These are phyloP conservation scores for Cyanistes caeruleus DNA, from an alignment of 2,113 vertebrate genomes.

Conservation along the genomic window DNA sequence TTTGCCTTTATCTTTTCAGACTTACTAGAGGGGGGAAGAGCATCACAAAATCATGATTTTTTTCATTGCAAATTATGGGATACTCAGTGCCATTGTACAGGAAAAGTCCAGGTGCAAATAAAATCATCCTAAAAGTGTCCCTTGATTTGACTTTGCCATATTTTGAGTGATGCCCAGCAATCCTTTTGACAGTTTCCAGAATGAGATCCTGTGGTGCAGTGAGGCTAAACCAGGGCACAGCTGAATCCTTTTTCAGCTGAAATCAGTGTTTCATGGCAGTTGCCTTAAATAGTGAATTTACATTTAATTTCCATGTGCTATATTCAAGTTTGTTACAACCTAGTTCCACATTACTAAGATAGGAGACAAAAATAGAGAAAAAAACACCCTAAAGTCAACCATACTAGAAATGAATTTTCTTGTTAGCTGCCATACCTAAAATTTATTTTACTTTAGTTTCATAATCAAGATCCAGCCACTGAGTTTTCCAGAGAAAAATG, in stretches of 20 bases:
- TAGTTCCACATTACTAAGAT: not conserved
- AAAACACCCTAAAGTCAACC: not conserved
- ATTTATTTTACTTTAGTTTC: not conserved
- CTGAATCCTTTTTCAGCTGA: slow-evolving; percentile 9
- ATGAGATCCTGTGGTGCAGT: not conserved
- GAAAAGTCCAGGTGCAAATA: not conserved
- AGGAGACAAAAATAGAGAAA: not conserved
- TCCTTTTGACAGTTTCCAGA: not conserved
- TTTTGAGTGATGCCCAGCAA: not conserved
- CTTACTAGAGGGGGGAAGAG: not conserved
- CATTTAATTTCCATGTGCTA: slow-evolving; percentile 44
- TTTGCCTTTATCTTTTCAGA: not conserved
- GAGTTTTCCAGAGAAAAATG: not conserved
- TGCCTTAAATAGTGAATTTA: slow-evolving; percentile 33
- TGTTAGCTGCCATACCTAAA: not conserved
- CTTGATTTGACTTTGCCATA: not conserved
- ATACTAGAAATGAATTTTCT: not conserved
- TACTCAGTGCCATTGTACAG: not conserved
- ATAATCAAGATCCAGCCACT: not conserved
- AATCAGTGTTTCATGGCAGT: not conserved
- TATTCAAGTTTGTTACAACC: slow-evolving; percentile 14
- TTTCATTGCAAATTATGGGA: not conserved
- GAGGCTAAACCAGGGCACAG: slow-evolving; percentile 33
- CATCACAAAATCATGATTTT: not conserved
- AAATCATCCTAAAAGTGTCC: not conserved